Base-by-base conservation (phyloP, 1,140 invertebrate species). In the Panagrolaimus sp. region DNA sequence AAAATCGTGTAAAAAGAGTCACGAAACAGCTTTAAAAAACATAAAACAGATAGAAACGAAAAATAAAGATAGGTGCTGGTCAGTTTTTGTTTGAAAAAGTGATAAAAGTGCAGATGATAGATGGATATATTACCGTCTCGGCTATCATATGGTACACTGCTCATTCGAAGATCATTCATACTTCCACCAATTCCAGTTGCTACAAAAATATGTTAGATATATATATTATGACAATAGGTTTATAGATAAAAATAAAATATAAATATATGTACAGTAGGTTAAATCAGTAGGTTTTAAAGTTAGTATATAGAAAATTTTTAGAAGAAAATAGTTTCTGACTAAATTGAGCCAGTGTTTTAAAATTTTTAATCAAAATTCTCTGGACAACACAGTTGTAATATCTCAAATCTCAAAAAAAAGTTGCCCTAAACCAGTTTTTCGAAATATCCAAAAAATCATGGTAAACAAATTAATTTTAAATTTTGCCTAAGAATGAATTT, bases 101-200 rank as follows among this genome's bases (percentile, higher is more conserved):
- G 21, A 21, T n/a, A 46, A 63, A 69, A 17, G 14, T 1, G 65
- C 38, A 46, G 24, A 26, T 9, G 26, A 52, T 21, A 58, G 15
- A 26, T 26, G 17, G 28, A 58, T 12, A 21, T 21, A 26, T 58
- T 58, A 58, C 52, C 52, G 28, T 21, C 28, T 26, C 28, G 52
- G 52, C 71, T 67, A 66, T 82, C 78, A 68, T 67, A 80, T 28
- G 76, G 76, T 46, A 77, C 68, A 68, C 74, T 79, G 65, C 70
- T 80, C 76, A 80, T 80, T 63, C 78, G 68, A 47, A 80, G 70
- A 65, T 69, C 73, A 45, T 79, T 78, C 66, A 77, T 71, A 68
- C 78, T 77, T 66, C 77, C 78, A 43, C 71, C 48, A 64, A 78
- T 65, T 32, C 68, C 72, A 48, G 70, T 71, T 21, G 52, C 52